Base-by-base conservation (phyloP, 2,888 invertebrate species). In the Drosophila paramelanica region DNA sequence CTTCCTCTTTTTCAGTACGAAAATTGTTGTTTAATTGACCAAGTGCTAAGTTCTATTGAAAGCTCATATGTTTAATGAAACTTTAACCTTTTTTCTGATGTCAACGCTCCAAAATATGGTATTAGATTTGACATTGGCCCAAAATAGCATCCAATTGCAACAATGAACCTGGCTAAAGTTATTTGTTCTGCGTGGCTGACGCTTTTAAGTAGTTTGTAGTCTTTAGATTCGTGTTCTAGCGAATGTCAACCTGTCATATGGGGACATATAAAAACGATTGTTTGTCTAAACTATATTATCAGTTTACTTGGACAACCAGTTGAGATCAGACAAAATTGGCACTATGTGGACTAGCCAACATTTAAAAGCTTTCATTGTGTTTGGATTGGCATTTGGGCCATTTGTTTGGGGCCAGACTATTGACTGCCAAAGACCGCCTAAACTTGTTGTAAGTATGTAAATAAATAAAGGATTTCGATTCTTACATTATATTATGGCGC, bases 391-490 rank as follows among this genome's bases (percentile, higher is more conserved):
- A 17, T n/a, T 58, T 36, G 51, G 11, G 33, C 46, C 45, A 33
- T 20, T 25, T n/a, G 67, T 43, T 27, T 41, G 31, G 11, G 62
- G 51, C 1, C 80, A 79, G 33, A 67, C 78, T 8, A 89, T 91
- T 46, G 90, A 92, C 58, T 92, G 92, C 25, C 89, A 83, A 57
- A 74, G 81, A 46, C 92, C 92, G 1, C 92, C 92, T 2, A 90
- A 88, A 45, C 77, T 92, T 62, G 90, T 92, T 68, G 92, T 91
- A 85, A 88, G 91, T 91, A 85, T 87, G 91, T 82, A 56, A 52
- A 13, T 13, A 42, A 13, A 0, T 0, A 5, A 7, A 20, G 11
- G 2, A 17, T 7, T 1, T 11, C 5, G 8, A 3, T 27, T 3
- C 7, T 10, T 5, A 25, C 8, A 14, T 20, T 25, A 7, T 0